Conservation (phyloP, 2,888 invertebrate species). For the Coenonympha arcania region DNA sequence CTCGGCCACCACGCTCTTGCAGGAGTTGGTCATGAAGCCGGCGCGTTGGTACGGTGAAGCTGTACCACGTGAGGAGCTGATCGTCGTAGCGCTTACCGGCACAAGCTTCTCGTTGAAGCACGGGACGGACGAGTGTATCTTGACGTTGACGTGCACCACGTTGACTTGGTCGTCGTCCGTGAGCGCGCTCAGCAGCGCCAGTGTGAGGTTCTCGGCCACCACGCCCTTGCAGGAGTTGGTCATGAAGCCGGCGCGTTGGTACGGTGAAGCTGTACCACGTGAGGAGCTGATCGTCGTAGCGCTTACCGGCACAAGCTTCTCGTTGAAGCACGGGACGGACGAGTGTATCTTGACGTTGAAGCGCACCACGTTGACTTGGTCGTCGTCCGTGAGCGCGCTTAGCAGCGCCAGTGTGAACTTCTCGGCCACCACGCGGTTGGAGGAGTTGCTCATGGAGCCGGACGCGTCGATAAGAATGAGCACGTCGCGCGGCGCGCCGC, state of each 20-base stretch:
- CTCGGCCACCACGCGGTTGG: constrained; percentile 50
- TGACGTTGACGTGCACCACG: constrained; percentile 54
- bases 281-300: constrained; percentile 63
- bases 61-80: constrained; percentile 64
- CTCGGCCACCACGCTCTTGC: constrained; percentile 49
- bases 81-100: constrained; percentile 65
- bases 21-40: constrained; percentile 62
- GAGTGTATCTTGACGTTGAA: constrained; percentile 55
- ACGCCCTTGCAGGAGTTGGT: constrained; percentile 52
- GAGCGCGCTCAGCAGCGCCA: constrained; percentile 59
- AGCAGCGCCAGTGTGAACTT: constrained; percentile 55
- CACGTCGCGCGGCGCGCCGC: constrained; percentile 61
- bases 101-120: constrained; percentile 62
- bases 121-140: constrained; percentile 51
- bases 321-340: constrained; percentile 57
- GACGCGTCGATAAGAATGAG: constrained; percentile 61
- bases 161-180: constrained; percentile 67
- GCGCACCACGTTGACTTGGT: constrained; percentile 59
- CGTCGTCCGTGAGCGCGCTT: constrained; percentile 64
- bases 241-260: constrained; percentile 65
- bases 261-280: constrained; percentile 65
- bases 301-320: constrained; percentile 59
- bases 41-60: constrained; percentile 59
- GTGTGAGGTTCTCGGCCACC: constrained; percentile 50
- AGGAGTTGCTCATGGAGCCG: constrained; percentile 62